A percentile compares a stretch with the other conserved stretches of the same genome.
phyloP scores from a whole-genome alignment of 30 jellyfish, hydroid and myxozoan species.

The Pelagia noctiluca region DNA sequence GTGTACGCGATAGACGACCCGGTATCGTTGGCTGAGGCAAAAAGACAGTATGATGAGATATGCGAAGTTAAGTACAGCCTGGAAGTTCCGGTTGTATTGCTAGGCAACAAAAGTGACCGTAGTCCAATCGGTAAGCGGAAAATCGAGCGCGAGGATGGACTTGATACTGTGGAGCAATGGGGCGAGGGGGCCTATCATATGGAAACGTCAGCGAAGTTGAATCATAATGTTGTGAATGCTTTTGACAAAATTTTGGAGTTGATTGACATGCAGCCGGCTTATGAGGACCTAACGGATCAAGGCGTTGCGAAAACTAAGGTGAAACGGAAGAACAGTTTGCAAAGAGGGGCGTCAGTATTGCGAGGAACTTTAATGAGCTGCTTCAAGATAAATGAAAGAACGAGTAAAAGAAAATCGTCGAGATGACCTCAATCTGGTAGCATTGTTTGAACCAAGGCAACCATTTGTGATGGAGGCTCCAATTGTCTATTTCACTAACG shows the following conservation, averaged over 20 bases:
- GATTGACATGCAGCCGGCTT: slow-evolving; percentile 77
- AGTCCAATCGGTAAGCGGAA: slow-evolving; percentile 61
- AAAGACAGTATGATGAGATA: slow-evolving; percentile 76
- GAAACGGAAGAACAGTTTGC: slow-evolving; percentile 37
- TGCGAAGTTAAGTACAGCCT: slow-evolving; percentile 46
- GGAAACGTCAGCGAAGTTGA: slow-evolving; percentile 93
- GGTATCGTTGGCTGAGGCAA: slow-evolving; percentile 87
- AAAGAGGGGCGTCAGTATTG: slow-evolving; percentile 41
- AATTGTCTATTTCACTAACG: no score
- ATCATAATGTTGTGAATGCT: slow-evolving; percentile 74
- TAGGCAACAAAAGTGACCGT: slow-evolving; percentile 86
- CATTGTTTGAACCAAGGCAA: no score
- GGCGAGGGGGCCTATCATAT: slow-evolving; percentile 54
- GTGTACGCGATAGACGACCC: slow-evolving; percentile 89
- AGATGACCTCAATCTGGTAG: no score
- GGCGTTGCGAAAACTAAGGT: slow-evolving; percentile 1
- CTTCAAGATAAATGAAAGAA: slow-evolving; percentile 24
- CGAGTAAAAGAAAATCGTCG: background rate
- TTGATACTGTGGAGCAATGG: slow-evolving; percentile 46
- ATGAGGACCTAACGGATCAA: slow-evolving; percentile 52
- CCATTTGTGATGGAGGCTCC: no score
- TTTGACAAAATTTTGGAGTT: slow-evolving; percentile 70
- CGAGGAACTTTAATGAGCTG: slow-evolving; percentile 47
- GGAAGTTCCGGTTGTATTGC: slow-evolving; percentile 81
- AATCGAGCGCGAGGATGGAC: slow-evolving; percentile 50